These are phyloP conservation scores for Trypoxylus dichotomus DNA, from an alignment of 1,140 invertebrate genomes.

Conservation along the genomic window DNA sequence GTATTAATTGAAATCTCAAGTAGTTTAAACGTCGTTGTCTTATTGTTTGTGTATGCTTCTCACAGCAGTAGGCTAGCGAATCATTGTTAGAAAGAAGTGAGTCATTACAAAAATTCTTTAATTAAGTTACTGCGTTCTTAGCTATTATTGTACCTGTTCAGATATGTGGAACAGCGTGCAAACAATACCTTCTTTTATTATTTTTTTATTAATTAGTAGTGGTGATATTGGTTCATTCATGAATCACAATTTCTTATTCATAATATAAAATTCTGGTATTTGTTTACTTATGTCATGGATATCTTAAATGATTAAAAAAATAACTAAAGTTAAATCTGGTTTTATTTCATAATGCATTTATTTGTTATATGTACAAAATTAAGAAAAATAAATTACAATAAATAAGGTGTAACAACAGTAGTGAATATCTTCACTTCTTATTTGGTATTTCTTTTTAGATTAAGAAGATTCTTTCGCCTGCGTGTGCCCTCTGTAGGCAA, in stretches of 20 bases:
- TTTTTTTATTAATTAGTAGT: too few relatives aligned
- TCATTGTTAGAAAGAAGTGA: background rate
- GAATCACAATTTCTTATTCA: too few relatives aligned
- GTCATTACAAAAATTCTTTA: background rate
- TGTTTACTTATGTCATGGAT: too few relatives aligned
- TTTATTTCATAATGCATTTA: background rate
- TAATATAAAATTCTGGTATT: too few relatives aligned
- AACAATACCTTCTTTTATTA: too few relatives aligned
- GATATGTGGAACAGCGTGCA: too few relatives aligned
- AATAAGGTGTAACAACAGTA: background rate
- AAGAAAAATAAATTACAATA: conserved; percentile 27
- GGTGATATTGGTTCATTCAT: too few relatives aligned
- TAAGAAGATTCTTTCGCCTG: background rate
- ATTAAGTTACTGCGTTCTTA: background rate
- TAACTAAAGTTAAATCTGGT: too few relatives aligned
- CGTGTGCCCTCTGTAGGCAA: conserved; percentile 71
- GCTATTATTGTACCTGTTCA: too few relatives aligned
- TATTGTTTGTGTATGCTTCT: background rate
- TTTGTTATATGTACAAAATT: conserved; percentile 13
- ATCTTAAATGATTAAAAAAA: too few relatives aligned
- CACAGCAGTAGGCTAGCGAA: background rate
- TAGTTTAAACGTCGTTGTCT: background rate
- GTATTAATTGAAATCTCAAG: background rate
- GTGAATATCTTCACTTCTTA: background rate
- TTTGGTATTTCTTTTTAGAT: background rate